Conservation (phyloP, 2,113 vertebrate species). For the Prunella himalayana region DNA sequence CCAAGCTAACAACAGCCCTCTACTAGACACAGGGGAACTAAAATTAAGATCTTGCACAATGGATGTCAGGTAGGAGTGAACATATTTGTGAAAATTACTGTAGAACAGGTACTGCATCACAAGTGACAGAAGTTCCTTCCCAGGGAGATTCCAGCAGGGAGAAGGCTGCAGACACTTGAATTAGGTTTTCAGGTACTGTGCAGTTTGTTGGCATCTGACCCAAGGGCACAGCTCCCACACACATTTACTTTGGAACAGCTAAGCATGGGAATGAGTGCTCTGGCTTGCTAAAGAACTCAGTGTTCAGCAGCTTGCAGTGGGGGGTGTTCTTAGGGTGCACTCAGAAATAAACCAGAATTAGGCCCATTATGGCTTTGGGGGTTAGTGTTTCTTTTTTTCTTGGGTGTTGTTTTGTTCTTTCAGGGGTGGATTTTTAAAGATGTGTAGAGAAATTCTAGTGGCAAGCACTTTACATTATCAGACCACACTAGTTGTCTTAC, state of each 20-base stretch:
- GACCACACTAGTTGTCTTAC: background rate
- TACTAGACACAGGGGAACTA: background rate
- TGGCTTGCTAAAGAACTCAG: background rate
- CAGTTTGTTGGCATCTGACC: background rate
- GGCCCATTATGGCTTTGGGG: background rate
- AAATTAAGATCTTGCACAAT: background rate
- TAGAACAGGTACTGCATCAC: background rate
- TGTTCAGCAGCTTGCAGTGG: background rate
- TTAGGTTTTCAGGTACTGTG: background rate
- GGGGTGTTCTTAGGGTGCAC: fast-evolving
- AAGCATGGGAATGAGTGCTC: background rate
- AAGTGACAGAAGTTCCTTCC: background rate
- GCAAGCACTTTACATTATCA: background rate
- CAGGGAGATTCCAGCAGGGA: background rate
- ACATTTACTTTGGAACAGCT: background rate
- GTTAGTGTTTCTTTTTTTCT: too few species aligned
- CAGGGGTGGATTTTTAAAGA: background rate
- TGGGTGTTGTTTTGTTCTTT: background rate
- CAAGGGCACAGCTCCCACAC: background rate
- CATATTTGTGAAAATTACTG: background rate
- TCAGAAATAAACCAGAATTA: background rate
- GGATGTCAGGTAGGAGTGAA: background rate
- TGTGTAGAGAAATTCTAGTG: background rate
- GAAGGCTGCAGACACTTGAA: background rate
- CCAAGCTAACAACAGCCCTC: background rate